These are phyloP conservation scores for Meda fulgida DNA, from an alignment of 2,797 vertebrate species.

Conservation along the genomic window DNA sequence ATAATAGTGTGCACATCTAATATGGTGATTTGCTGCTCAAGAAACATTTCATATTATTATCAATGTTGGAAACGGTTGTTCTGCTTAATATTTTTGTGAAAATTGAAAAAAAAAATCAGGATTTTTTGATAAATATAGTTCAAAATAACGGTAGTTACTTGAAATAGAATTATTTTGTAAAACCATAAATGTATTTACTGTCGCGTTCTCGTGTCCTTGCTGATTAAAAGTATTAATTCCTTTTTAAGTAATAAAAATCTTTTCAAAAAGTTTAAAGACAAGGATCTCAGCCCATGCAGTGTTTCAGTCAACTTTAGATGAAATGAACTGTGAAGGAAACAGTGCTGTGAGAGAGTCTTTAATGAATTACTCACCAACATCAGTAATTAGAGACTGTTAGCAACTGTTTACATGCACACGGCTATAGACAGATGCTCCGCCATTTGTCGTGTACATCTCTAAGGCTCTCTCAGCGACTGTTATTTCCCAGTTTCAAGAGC, in stretches of 20 bases:
- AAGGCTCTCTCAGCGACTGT: not conserved
- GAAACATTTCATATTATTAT: not conserved
- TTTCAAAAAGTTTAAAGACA: constrained; percentile 4
- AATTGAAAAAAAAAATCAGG: too few species aligned
- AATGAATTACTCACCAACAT: constrained; percentile 36
- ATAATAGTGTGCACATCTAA: not conserved
- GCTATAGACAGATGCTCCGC: constrained; percentile 32
- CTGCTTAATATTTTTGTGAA: too few species aligned
- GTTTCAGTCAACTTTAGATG: constrained; percentile 28
- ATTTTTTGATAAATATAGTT: not conserved
- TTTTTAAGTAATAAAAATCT: too few species aligned
- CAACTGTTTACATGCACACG: constrained; percentile 44
- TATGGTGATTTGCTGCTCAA: not conserved
- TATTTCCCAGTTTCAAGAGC: constrained; percentile 20
- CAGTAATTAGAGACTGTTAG: constrained; percentile 49
- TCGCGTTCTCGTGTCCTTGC: too few species aligned
- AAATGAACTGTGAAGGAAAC: constrained; percentile 37
- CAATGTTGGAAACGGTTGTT: not conserved
- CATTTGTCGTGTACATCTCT: constrained; percentile 44
- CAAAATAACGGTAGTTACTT: too few species aligned
- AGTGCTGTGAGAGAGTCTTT: constrained; percentile 33
- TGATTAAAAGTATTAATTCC: too few species aligned
- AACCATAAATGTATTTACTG: not conserved
- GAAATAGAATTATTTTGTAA: too few species aligned
- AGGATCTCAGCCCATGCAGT: not conserved